A percentile compares a stretch with the other conserved stretches of the same genome.
Conservation (phyloP, 2,113 vertebrate genomes). For the Mastomys natalensis region DNA sequence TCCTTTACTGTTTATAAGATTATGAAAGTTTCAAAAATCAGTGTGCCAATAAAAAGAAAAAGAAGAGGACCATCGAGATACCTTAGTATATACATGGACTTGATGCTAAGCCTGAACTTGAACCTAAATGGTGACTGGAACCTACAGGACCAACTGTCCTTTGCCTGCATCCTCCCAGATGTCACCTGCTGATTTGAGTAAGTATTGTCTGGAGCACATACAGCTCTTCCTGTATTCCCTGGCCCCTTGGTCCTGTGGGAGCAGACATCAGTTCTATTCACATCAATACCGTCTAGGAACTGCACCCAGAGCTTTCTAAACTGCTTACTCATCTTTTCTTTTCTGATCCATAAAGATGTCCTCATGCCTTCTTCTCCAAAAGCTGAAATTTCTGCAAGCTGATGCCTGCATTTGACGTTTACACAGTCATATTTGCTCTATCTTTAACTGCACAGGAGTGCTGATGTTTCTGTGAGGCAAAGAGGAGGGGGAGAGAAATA, state of each 20-base stretch:
- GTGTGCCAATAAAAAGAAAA: neutral
- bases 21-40: neutral
- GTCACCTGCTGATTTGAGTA: neutral
- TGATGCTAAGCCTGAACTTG: neutral
- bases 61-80: neutral
- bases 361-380: neutral
- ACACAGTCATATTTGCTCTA: neutral
- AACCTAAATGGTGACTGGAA: neutral
- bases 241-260: too few species aligned
- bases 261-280: neutral
- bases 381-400: neutral
- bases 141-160: neutral
- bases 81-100: too few species aligned
- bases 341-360: neutral
- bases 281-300: too few species aligned
- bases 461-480: neutral
- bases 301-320: neutral
- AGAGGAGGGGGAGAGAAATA: neutral
- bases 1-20: neutral
- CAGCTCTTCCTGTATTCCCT: neutral
- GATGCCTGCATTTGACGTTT: neutral
- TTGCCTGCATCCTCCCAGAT: neutral
- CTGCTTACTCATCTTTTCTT: neutral
- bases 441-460: neutral
- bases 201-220: neutral